A percentile compares a stretch with the other conserved stretches of the same genome.
These are phyloP conservation scores for Myotis pilosus DNA, from an alignment of 2,797 vertebrate species.

Conservation along the genomic window DNA sequence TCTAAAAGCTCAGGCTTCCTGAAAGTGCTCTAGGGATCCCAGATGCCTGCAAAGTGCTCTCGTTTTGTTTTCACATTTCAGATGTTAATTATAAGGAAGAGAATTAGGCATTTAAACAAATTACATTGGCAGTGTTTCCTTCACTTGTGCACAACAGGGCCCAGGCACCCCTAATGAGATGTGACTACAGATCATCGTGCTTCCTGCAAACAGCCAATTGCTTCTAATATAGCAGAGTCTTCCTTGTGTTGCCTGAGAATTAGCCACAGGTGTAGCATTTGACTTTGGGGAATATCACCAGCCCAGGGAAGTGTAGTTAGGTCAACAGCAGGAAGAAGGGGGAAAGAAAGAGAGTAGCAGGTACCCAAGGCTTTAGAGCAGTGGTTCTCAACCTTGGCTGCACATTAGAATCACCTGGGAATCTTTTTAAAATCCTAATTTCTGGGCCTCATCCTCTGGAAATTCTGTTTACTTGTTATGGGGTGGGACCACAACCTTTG, in stretches of 20 bases:
- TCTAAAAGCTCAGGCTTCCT: conserved; percentile 39
- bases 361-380: not conserved
- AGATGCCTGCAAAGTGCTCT: conserved; percentile 50
- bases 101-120: conserved; percentile 78
- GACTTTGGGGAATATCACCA: not conserved
- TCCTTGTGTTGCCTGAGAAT: conserved; percentile 69
- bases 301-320: conserved; percentile 21
- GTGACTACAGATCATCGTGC: conserved; percentile 74
- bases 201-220: conserved; percentile 74
- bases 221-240: conserved; percentile 56
- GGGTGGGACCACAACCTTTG: not conserved
- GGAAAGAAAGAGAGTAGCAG: not conserved
- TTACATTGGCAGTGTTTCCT: conserved; percentile 74
- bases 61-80: conserved; percentile 75
- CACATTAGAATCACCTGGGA: no score
- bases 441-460: no score
- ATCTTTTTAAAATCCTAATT: no score
- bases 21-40: conserved; percentile 46
- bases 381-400: no score
- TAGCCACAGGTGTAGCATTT: conserved; percentile 73
- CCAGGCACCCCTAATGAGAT: conserved; percentile 76
- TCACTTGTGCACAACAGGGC: conserved; percentile 73
- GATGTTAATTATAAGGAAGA: conserved; percentile 79
- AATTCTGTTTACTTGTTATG: no score
- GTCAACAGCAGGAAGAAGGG: conserved; percentile 30